Evolutionary conservation across 2,113 vertebrate genomes (phyloP).

Genomic region (Isichthys henryi): DNA sequence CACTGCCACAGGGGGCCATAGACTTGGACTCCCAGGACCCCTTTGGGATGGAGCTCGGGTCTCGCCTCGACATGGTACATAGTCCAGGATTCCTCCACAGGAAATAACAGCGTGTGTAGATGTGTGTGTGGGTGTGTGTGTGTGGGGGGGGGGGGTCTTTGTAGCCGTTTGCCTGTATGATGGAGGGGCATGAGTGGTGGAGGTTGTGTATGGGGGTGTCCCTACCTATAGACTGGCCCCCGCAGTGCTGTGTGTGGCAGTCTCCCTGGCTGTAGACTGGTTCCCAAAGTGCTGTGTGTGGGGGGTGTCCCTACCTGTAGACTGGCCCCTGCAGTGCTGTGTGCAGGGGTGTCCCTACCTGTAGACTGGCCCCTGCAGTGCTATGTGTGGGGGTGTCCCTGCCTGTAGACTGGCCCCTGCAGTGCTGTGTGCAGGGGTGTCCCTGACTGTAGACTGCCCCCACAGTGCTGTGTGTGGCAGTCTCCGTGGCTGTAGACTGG

Average conservation of each 20-base stretch:
- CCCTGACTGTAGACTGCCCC: too few species aligned
- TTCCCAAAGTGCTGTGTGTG: not conserved
- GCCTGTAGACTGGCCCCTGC: not conserved
- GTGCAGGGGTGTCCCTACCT: not conserved
- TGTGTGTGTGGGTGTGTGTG: not conserved
- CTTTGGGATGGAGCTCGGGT: constrained; percentile 14
- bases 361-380: not conserved
- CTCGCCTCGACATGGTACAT: not conserved
- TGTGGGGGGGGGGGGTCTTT: not conserved
- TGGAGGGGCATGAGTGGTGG: not conserved
- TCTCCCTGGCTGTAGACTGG: not conserved
- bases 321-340: not conserved
- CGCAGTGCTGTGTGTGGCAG: not conserved
- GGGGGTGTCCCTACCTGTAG: not conserved
- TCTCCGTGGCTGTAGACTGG: not conserved
- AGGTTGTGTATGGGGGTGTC: not conserved
- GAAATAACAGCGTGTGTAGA: not conserved
- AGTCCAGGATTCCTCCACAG: constrained; percentile 17
- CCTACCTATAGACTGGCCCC: not conserved
- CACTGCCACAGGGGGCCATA: not conserved
- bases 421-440: not conserved
- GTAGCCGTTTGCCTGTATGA: not conserved
- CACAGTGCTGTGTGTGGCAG: not conserved
- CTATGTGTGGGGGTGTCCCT: not conserved
- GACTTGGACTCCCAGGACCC: constrained; percentile 28